A percentile compares a stretch with the other conserved stretches of the same genome.
Evolutionary conservation across 64 coral and sea anemone species (phyloP).

Genomic region (Montipora capricornis): DNA sequence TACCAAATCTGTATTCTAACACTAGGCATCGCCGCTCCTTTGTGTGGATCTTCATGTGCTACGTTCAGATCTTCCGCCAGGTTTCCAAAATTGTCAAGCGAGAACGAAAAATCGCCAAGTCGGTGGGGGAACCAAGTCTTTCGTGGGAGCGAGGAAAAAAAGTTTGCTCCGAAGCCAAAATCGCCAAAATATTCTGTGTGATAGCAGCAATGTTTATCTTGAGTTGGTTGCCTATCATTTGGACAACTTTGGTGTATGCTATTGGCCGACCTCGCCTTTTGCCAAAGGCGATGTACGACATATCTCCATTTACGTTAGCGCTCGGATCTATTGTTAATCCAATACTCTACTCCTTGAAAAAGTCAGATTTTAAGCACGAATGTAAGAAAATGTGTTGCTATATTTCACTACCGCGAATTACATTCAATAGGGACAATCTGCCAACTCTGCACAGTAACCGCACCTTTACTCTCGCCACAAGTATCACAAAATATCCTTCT

Average conservation of each 20-base stretch:
- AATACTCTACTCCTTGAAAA: conserved; percentile 71
- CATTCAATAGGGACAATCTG: background rate
- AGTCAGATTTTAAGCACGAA: conserved; percentile 61
- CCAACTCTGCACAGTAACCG: background rate
- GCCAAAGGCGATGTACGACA: conserved; percentile 2
- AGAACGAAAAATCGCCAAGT: conserved; percentile 26
- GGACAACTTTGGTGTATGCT: conserved; percentile 59
- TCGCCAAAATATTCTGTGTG: conserved; percentile 71
- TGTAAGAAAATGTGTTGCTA: conserved; percentile 11
- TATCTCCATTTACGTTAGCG: conserved; percentile 65
- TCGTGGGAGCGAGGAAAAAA: background rate
- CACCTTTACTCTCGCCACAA: background rate
- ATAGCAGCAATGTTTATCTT: conserved; percentile 71
- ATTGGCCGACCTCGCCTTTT: conserved; percentile 48
- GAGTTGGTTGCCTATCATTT: conserved; percentile 83
- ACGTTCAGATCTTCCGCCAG: conserved; percentile 70
- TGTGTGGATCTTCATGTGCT: conserved; percentile 52
- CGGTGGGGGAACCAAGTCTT: background rate
- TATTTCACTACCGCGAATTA: background rate
- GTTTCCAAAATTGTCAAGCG: conserved; percentile 62
- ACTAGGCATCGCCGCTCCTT: conserved; percentile 56
- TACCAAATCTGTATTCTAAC: conserved; percentile 69
- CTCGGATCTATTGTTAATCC: conserved; percentile 74
- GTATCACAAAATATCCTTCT: background rate
- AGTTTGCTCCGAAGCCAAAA: conserved; percentile 69